Percentiles rank a stretch among this genome's conserved stretches.
These are phyloP conservation scores for Apostichopus japonicus DNA, from an alignment of 35 echinoderm and acorn worm genomes.

Conservation along the genomic window DNA sequence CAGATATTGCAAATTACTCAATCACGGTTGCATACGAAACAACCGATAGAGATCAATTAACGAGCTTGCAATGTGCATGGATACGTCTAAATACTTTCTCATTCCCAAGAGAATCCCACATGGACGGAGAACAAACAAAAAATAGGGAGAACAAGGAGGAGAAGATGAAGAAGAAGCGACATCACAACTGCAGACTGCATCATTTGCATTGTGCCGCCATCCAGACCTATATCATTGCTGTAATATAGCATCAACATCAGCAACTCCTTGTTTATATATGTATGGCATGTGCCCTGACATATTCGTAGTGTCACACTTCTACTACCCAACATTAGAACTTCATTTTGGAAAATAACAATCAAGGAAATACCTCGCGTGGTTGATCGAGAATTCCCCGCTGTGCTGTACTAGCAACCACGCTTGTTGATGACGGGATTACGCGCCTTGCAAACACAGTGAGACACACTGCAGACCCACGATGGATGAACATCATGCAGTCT, in stretches of 20 bases:
- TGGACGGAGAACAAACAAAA: neutral
- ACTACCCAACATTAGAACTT: slow-evolving; percentile 8
- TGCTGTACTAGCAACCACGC: slow-evolving; percentile 24
- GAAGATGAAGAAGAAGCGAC: neutral
- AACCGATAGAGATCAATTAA: neutral
- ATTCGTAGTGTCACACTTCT: neutral
- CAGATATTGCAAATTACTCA: neutral
- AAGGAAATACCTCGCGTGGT: slow-evolving; percentile 33
- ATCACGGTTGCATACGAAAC: neutral
- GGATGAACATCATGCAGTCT: neutral
- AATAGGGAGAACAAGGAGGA: too few species aligned
- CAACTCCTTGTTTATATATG: slow-evolving; percentile 11
- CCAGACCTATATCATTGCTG: neutral
- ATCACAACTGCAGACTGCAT: neutral
- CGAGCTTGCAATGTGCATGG: neutral
- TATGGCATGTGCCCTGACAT: neutral
- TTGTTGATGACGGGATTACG: slow-evolving; percentile 1
- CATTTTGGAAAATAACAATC: slow-evolving; percentile 14
- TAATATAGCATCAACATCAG: neutral
- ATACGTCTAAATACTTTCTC: neutral
- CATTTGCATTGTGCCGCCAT: slow-evolving; percentile 4
- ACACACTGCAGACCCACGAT: neutral
- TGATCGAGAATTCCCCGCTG: slow-evolving; percentile 35
- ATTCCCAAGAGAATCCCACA: neutral
- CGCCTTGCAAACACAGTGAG: neutral